A percentile compares a stretch with the other conserved stretches of the same genome.
phyloP scores from a whole-genome alignment of 1,140 invertebrate species.

The Hycleus phaleratus region DNA sequence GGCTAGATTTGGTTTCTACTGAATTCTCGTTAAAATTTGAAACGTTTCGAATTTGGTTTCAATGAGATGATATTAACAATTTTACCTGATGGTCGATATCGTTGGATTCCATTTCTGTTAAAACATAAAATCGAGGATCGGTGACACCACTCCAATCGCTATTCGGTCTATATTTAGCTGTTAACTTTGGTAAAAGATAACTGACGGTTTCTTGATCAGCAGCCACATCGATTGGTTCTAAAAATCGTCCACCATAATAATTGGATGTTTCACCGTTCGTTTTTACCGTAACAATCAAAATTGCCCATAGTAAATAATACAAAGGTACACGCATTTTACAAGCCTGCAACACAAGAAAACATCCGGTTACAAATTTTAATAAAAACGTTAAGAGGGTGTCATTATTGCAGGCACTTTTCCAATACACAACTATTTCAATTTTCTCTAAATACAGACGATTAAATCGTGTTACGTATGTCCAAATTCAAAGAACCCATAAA shows the following conservation, averaged over 20 bases:
- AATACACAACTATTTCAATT: too few relatives aligned
- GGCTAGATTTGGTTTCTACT: too few relatives aligned
- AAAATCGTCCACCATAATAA: conserved; percentile 16
- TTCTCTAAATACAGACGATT: too few relatives aligned
- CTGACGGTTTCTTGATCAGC: conserved; percentile 37
- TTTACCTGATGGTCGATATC: conserved; percentile 24
- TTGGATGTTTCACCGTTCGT: conserved; percentile 21
- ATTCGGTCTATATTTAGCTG: conserved; percentile 36
- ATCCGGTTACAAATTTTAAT: neutral
- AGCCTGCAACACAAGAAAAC: conserved; percentile 24
- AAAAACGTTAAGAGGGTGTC: too few relatives aligned
- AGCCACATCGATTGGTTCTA: conserved; percentile 30
- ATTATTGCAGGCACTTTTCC: too few relatives aligned
- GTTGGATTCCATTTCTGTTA: conserved; percentile 32
- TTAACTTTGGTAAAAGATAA: conserved; percentile 38
- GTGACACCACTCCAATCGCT: conserved; percentile 29
- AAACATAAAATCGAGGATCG: conserved; percentile 32
- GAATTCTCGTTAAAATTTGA: too few relatives aligned
- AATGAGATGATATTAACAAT: too few relatives aligned
- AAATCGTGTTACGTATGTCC: too few relatives aligned
- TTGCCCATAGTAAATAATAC: conserved; percentile 33
- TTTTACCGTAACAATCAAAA: conserved; percentile 28
- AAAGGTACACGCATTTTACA: conserved; percentile 34
- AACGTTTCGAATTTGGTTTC: too few relatives aligned
- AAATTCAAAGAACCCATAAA: too few relatives aligned